Evolutionary conservation across 2,113 vertebrate genomes (phyloP).

Genomic region (Grus americana): DNA sequence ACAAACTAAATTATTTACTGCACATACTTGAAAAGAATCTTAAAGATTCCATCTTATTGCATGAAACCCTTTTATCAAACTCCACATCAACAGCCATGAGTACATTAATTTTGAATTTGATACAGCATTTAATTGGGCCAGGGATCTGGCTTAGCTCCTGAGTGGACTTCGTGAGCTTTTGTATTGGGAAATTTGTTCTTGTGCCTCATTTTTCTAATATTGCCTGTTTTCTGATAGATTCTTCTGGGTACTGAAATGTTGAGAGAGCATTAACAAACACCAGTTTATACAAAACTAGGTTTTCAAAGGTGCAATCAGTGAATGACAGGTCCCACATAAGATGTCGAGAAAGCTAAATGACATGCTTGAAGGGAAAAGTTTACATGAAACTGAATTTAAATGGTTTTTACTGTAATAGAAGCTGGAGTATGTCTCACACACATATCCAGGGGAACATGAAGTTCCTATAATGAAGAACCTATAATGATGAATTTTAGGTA

Average conservation of each 20-base stretch:
- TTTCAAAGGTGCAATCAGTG: background rate
- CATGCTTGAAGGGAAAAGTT: background rate
- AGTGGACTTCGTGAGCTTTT: background rate
- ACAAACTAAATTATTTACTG: background rate
- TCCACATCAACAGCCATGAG: background rate
- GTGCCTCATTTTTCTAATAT: background rate
- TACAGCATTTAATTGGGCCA: background rate
- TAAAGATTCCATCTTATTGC: background rate
- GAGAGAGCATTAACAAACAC: background rate
- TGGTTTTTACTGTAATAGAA: background rate
- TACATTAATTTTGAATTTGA: background rate
- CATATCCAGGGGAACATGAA: background rate
- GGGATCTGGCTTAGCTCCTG: background rate
- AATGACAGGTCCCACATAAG: background rate
- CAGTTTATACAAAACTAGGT: background rate
- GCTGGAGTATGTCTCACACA: background rate
- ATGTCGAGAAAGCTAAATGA: background rate
- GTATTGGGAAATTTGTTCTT: background rate
- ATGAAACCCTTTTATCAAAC: background rate
- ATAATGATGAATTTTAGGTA: background rate
- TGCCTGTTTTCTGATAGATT: background rate
- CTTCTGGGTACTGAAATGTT: background rate
- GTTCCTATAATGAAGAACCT: too few species aligned
- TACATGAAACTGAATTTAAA: background rate
- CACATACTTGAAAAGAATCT: background rate